phyloP scores from a whole-genome alignment of 2,113 vertebrate genomes.

The Sphyrna mokarran region DNA sequence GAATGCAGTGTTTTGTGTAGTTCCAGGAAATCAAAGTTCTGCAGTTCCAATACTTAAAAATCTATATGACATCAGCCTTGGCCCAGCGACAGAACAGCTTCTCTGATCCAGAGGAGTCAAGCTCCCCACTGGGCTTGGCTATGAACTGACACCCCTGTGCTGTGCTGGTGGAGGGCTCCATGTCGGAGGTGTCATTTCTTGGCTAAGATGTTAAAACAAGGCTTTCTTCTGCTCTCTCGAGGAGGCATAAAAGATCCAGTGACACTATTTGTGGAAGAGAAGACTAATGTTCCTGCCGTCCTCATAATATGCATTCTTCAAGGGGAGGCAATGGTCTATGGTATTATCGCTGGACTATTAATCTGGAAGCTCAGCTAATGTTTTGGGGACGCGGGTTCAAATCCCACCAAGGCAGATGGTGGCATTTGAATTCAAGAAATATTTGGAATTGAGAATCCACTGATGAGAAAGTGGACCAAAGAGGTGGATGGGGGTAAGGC shows the following conservation, averaged over 20 bases:
- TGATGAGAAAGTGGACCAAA: no score
- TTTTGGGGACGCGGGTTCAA: no score
- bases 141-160: not conserved
- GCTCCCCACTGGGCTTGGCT: not conserved
- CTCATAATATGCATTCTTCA: not conserved
- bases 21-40: not conserved
- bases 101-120: not conserved
- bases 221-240: no score
- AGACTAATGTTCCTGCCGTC: not conserved
- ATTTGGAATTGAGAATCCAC: no score
- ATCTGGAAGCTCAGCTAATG: no score
- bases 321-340: no score
- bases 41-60: not conserved
- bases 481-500: no score
- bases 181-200: not conserved
- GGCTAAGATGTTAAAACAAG: not conserved
- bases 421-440: no score
- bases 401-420: no score
- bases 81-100: not conserved
- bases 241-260: not conserved
- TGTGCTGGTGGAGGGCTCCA: not conserved
- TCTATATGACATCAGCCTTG: not conserved
- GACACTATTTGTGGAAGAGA: not conserved
- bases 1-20: not conserved
- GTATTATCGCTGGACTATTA: no score